A percentile compares a stretch with the other conserved stretches of the same genome.
Evolutionary conservation across 2,888 invertebrate species (phyloP).

Genomic region (Podabrus alpinus): DNA sequence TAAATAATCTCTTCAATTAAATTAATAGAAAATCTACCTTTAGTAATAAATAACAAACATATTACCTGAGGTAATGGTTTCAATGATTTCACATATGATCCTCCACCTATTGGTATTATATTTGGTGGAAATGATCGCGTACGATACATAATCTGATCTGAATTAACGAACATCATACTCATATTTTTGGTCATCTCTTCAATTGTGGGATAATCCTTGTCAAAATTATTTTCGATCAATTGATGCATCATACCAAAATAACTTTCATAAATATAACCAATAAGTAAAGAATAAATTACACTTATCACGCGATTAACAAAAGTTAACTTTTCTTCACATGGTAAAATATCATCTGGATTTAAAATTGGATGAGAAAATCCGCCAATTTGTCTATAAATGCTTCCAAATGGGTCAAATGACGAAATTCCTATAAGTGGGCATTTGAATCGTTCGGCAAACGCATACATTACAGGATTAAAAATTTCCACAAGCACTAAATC

Average conservation of each 20-base stretch:
- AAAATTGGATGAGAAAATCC: neutral
- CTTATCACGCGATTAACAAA: neutral
- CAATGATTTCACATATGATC: constrained; percentile 16
- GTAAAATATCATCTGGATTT: neutral
- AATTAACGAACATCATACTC: constrained; percentile 47
- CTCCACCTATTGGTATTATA: constrained; percentile 46
- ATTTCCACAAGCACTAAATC: neutral
- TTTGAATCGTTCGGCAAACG: neutral
- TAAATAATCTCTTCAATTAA: no score
- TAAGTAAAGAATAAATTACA: neutral
- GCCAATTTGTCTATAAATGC: neutral
- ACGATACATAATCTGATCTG: constrained; percentile 45
- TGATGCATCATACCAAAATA: neutral
- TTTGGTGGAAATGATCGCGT: constrained; percentile 45
- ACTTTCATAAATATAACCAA: neutral
- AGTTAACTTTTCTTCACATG: neutral
- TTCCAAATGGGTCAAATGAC: neutral
- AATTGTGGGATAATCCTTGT: constrained; percentile 40
- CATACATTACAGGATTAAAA: neutral
- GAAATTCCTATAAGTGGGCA: neutral
- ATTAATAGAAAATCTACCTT: no score
- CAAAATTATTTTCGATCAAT: constrained; percentile 42
- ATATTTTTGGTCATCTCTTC: constrained; percentile 41
- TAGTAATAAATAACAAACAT: neutral
- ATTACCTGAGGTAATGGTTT: neutral